These are phyloP conservation scores for Proctacanthus coquilletti DNA, from an alignment of 1,140 invertebrate species.

Conservation along the genomic window DNA sequence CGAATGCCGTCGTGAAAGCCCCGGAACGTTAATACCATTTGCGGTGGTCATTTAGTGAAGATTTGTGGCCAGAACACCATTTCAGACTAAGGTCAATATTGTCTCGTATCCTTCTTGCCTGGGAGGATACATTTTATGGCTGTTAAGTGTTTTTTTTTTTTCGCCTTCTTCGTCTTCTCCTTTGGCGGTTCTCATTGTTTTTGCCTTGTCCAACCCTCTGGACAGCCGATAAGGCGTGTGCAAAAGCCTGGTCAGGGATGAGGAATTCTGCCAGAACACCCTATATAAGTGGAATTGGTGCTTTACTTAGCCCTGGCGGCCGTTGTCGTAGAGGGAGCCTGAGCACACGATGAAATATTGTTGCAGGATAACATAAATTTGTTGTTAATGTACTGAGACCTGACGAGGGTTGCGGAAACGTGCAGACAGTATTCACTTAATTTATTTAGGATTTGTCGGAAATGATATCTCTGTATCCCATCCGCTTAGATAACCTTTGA, in stretches of 20 bases:
- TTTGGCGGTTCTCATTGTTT: no score
- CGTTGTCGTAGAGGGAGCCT: not conserved
- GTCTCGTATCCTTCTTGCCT: not conserved
- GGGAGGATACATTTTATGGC: not conserved
- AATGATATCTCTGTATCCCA: no score
- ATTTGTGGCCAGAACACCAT: constrained; percentile 1
- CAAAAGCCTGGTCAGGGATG: no score
- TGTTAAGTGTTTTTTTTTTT: not conserved
- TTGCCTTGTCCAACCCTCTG: not conserved
- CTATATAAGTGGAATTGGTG: not conserved
- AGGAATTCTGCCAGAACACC: no score
- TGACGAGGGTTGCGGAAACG: not conserved
- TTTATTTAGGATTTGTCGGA: constrained; percentile 1
- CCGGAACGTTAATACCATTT: not conserved
- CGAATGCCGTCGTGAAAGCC: not conserved
- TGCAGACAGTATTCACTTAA: not conserved
- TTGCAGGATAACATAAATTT: constrained; percentile 1
- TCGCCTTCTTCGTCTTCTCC: not conserved
- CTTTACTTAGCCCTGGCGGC: constrained; percentile 1
- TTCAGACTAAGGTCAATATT: constrained; percentile 1
- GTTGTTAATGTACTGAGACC: not conserved
- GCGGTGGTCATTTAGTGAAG: constrained; percentile 1
- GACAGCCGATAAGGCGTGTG: no score
- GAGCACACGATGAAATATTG: not conserved
- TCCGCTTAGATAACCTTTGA: no score